Percentiles rank a stretch among this genome's conserved stretches.
Evolutionary conservation across 2,888 invertebrate genomes (phyloP).

Genomic region (Lepidocyrtoides sp.): DNA sequence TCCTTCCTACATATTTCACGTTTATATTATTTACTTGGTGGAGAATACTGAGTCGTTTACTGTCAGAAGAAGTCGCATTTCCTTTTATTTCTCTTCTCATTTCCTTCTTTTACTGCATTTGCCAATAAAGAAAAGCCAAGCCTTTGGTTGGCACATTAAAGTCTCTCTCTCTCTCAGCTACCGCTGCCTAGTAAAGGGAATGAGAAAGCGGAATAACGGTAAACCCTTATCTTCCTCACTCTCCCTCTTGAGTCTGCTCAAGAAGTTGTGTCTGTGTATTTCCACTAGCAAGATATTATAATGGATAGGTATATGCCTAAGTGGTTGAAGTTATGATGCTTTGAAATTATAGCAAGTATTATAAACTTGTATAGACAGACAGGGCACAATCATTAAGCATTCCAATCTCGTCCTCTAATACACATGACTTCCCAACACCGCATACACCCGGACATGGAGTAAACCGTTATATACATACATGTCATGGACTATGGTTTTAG

Average conservation of each 20-base stretch:
- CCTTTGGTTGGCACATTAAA: slow-evolving; percentile 57
- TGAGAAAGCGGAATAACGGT: slow-evolving; percentile 55
- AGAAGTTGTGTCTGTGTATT: slow-evolving; percentile 47
- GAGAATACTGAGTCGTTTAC: slow-evolving; percentile 55
- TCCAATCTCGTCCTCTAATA: slow-evolving; percentile 64
- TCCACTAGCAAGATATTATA: neutral
- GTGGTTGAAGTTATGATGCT: neutral
- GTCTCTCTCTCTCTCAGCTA: neutral
- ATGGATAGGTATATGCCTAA: slow-evolving; percentile 6
- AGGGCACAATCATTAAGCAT: slow-evolving; percentile 58
- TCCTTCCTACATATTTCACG: neutral
- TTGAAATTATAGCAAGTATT: slow-evolving; percentile 27
- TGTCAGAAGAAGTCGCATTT: slow-evolving; percentile 67
- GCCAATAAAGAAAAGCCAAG: slow-evolving; percentile 10
- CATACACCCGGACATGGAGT: too few species aligned
- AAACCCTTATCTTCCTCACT: slow-evolving; percentile 64
- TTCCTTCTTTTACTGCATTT: slow-evolving; percentile 34
- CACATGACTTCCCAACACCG: slow-evolving; percentile 41
- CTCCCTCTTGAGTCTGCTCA: slow-evolving; percentile 42
- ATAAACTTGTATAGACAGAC: slow-evolving; percentile 1
- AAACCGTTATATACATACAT: slow-evolving; percentile 49
- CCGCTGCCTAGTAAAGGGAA: slow-evolving; percentile 9
- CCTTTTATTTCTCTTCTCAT: slow-evolving; percentile 62
- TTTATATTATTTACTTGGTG: slow-evolving; percentile 44
- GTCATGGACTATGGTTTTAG: slow-evolving; percentile 40